phyloP scores from a whole-genome alignment of 2,888 invertebrate species.

The Tachystola acroxantha region DNA sequence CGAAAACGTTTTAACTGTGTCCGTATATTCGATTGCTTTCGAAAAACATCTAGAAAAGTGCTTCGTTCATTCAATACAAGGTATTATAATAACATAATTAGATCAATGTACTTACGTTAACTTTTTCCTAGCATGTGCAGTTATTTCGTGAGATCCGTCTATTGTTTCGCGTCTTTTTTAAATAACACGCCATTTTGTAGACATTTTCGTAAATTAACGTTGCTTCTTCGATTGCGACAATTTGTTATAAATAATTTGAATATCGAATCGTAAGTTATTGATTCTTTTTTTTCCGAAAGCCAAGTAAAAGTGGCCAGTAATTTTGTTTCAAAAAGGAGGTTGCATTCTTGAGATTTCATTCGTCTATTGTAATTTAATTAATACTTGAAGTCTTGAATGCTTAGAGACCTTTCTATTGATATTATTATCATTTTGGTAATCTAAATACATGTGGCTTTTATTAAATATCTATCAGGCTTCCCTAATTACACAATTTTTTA shows the following conservation, averaged over 20 bases:
- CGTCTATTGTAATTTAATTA: not conserved
- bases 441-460: not conserved
- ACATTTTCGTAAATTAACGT: conserved; percentile 26
- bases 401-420: too few relatives aligned
- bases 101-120: conserved; percentile 49
- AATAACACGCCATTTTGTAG: conserved; percentile 62
- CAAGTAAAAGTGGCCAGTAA: conserved; percentile 4
- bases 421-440: too few relatives aligned
- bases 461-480: too few relatives aligned
- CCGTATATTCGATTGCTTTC: conserved; percentile 19
- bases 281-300: conserved; percentile 15
- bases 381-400: too few relatives aligned
- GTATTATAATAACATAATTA: conserved; percentile 50
- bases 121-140: conserved; percentile 63
- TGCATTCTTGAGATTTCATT: too few relatives aligned
- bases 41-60: conserved; percentile 39
- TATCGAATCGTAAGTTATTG: conserved; percentile 20
- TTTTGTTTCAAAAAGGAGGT: not conserved
- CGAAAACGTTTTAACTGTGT: conserved; percentile 29
- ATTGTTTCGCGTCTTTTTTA: conserved; percentile 58
- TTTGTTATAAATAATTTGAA: conserved; percentile 14
- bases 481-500: too few relatives aligned
- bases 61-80: conserved; percentile 56
- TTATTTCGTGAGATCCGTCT: conserved; percentile 61
- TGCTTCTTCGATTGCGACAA: conserved; percentile 1